Percentiles rank a stretch among this genome's conserved stretches.
phyloP scores from a whole-genome alignment of 2,113 vertebrate species.

The Vireo altiloquus region DNA sequence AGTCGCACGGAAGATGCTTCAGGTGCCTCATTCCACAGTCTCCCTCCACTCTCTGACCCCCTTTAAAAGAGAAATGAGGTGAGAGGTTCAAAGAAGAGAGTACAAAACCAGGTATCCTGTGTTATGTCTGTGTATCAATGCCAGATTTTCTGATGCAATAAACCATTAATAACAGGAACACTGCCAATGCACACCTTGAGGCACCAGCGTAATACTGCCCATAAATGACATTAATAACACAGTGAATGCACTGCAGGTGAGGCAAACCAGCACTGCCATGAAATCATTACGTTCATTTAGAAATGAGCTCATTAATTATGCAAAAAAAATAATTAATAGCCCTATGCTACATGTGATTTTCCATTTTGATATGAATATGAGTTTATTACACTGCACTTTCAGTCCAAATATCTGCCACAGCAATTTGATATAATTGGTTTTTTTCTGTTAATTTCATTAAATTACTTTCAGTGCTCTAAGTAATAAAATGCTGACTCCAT shows the following conservation, averaged over 20 bases:
- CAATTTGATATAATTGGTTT: not conserved
- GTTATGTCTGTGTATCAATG: too few relatives aligned
- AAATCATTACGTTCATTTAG: not conserved
- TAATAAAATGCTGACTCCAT: slow-evolving; percentile 26
- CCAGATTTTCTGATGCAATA: not conserved
- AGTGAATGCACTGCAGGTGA: not conserved
- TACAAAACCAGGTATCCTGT: not conserved
- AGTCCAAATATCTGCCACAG: slow-evolving; percentile 18
- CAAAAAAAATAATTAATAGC: not conserved
- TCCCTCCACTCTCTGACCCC: not conserved
- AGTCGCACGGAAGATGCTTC: not conserved
- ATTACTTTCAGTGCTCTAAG: not conserved
- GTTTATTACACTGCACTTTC: not conserved
- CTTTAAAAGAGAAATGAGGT: not conserved
- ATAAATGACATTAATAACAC: not conserved
- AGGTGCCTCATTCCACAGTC: not conserved
- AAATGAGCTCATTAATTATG: not conserved
- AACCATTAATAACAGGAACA: not conserved
- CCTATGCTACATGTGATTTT: not conserved
- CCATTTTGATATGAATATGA: not conserved
- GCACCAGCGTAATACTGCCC: not conserved
- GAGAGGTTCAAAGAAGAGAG: not conserved
- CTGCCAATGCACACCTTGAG: not conserved
- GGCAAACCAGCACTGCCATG: not conserved
- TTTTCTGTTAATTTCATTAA: slow-evolving; percentile 39